These are phyloP conservation scores for Molothrus aeneus DNA, from an alignment of 2,797 vertebrate genomes.

Conservation along the genomic window DNA sequence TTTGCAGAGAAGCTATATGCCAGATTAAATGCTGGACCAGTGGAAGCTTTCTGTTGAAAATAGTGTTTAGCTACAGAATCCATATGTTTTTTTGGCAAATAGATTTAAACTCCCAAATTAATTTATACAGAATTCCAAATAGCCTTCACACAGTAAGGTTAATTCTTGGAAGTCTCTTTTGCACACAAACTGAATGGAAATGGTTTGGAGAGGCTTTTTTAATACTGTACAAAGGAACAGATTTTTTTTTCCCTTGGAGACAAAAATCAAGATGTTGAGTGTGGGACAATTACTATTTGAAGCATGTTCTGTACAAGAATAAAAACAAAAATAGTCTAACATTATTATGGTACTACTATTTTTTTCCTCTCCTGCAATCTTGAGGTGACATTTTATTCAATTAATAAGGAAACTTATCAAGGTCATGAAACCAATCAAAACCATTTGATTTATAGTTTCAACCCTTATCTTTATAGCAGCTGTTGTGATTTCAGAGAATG, in stretches of 20 bases:
- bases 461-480: neutral
- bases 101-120: neutral
- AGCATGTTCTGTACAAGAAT: neutral
- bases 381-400: neutral
- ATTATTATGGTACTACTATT: accelerated
- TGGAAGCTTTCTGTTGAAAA: neutral
- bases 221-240: neutral
- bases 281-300: neutral
- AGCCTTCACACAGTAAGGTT: neutral
- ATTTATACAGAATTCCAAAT: neutral
- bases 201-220: neutral
- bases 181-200: neutral
- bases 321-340: neutral
- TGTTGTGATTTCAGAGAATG: neutral
- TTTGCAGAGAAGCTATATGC: neutral
- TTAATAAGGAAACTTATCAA: neutral
- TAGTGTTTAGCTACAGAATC: neutral
- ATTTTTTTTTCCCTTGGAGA: neutral
- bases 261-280: neutral
- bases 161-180: neutral
- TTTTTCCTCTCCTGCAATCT: neutral
- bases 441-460: neutral
- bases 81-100: neutral
- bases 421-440: neutral
- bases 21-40: neutral